Evolutionary conservation across 2,113 vertebrate species (phyloP).

Genomic region (Oreochromis niloticus): DNA sequence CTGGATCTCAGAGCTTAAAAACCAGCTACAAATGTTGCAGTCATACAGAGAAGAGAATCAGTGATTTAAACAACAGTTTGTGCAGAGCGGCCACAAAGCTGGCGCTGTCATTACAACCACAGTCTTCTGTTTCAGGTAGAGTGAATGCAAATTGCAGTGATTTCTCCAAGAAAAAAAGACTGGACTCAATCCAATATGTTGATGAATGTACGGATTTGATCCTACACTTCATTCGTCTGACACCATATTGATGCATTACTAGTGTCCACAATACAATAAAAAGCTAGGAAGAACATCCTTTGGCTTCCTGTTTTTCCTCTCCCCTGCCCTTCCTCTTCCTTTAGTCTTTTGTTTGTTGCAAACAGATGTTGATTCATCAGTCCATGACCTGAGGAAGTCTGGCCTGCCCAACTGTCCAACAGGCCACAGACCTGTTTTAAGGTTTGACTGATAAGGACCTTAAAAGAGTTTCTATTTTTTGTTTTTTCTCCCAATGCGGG

Average conservation of each 20-base stretch:
- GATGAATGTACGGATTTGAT: background rate
- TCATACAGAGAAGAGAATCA: fast-evolving
- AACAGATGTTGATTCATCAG: background rate
- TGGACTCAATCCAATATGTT: background rate
- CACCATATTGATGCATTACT: background rate
- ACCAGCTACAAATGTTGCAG: background rate
- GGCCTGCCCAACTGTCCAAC: background rate
- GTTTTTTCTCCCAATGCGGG: background rate
- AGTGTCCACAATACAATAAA: background rate
- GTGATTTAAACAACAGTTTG: background rate
- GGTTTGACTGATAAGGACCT: background rate
- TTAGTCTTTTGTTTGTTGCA: background rate
- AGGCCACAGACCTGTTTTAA: background rate
- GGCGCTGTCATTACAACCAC: background rate
- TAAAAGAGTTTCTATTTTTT: background rate
- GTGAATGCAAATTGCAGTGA: background rate
- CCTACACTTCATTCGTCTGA: background rate
- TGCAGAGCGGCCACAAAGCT: background rate
- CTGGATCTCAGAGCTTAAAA: background rate
- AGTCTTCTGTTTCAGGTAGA: background rate
- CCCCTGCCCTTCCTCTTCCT: background rate
- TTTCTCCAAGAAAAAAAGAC: background rate
- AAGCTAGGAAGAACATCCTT: background rate
- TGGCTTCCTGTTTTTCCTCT: background rate
- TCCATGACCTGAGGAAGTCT: background rate